Evolutionary conservation across 2,888 invertebrate species (phyloP).

Genomic region (Conistra vaccinii): DNA sequence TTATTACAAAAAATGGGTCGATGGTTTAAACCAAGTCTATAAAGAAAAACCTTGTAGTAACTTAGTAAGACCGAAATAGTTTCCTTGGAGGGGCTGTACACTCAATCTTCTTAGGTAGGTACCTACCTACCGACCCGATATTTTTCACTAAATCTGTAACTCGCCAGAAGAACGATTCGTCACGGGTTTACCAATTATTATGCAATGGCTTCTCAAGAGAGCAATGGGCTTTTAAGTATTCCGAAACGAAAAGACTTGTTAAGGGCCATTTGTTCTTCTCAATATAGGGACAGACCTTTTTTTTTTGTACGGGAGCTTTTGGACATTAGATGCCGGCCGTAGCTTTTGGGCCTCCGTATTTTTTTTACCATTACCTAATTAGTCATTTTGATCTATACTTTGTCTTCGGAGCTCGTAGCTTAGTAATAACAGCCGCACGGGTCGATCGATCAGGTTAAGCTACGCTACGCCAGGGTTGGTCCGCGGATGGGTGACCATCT

Average conservation of each 20-base stretch:
- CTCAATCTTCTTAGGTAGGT: neutral
- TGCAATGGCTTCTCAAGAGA: slow-evolving; percentile 24
- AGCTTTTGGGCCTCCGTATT: neutral
- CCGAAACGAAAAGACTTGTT: slow-evolving; percentile 30
- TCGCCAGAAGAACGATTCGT: slow-evolving; percentile 14
- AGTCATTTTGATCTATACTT: slow-evolving; percentile 4
- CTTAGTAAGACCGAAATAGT: neutral
- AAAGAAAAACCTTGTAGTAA: neutral
- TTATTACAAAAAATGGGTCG: neutral
- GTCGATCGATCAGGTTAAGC: no score
- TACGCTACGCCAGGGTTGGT: no score
- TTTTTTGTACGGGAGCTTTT: slow-evolving; percentile 21
- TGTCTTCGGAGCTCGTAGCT: no score
- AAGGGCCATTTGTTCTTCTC: slow-evolving; percentile 31
- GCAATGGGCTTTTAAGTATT: slow-evolving; percentile 41
- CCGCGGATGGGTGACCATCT: no score
- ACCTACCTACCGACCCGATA: neutral
- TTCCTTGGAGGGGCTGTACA: neutral
- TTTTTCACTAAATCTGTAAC: neutral
- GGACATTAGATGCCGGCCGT: slow-evolving; percentile 5
- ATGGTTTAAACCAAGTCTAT: neutral
- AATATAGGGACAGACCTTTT: slow-evolving; percentile 23
- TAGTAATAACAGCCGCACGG: no score
- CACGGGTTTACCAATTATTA: slow-evolving; percentile 37
- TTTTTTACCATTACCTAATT: slow-evolving; percentile 4